Evolutionary conservation across 2,797 vertebrate genomes (phyloP).

Genomic region (Bucorvus abyssinicus): DNA sequence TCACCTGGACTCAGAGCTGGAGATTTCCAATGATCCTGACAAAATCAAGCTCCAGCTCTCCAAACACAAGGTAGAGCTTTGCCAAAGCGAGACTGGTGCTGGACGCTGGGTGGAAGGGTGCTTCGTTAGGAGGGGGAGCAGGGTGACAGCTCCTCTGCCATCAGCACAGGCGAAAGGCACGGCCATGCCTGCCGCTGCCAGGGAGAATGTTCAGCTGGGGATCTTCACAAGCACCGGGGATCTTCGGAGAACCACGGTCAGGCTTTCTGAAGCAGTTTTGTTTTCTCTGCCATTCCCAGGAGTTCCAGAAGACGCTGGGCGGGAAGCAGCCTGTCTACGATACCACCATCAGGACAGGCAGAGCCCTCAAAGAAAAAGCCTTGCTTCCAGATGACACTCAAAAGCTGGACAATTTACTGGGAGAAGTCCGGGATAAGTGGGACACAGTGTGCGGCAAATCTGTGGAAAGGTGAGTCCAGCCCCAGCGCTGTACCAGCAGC

Average conservation of each 20-base stretch:
- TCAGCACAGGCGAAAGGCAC: background rate
- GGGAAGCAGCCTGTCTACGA: conserved; percentile 98
- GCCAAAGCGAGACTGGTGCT: background rate
- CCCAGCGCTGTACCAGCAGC: accelerated
- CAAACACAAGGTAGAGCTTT: conserved; percentile 90
- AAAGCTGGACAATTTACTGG: conserved; percentile 91
- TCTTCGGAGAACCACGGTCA: background rate
- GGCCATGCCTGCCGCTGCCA: accelerated
- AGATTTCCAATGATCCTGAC: conserved; percentile 98
- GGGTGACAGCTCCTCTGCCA: background rate
- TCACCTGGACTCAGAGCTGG: conserved; percentile 92
- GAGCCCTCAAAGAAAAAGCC: conserved; percentile 94
- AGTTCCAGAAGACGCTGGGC: conserved; percentile 96
- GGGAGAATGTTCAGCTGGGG: background rate
- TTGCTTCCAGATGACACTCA: conserved; percentile 89
- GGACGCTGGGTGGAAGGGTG: background rate
- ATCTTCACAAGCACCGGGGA: background rate
- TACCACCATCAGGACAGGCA: conserved; percentile 93
- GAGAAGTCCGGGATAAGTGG: conserved; percentile 97
- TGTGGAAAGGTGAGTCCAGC: conserved; percentile 88
- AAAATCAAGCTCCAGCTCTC: conserved; percentile 96
- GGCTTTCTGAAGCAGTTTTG: background rate
- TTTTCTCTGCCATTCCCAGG: conserved; percentile 72
- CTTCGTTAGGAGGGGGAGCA: background rate
- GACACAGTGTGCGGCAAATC: conserved; percentile 98